Base-by-base conservation (phyloP, 2,797 vertebrate species). In the Liasis olivaceus region DNA sequence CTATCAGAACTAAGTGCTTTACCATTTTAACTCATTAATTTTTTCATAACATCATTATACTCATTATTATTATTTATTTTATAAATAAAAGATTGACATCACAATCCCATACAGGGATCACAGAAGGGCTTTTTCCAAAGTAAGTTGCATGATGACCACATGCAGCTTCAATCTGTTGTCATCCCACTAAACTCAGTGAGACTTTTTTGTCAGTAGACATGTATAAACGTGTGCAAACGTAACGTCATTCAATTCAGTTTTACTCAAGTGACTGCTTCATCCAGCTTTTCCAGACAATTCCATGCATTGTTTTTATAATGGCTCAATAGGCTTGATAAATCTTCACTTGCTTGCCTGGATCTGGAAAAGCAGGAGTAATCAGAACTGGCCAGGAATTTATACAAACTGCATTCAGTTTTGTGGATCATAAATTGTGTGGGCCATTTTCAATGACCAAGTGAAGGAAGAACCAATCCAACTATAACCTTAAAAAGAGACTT, bases 401-500 rank as follows among this genome's bases (percentile, higher is more conserved):
- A 59, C 14, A 14, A 31, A 3, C 56, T 87, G 31, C 9, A 91
- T 59, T 59, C 9, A 14, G 22, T n/a, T 86, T 91, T 51, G 31
- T 56, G 63, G 24, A 31, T 59, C n/a, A 58, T 63, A 87, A 36
- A 51, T 12, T 72, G n/a, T 17, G 13, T 26, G 13, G 5, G 4
- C 11, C 5, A 31, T 56, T 86, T 58, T 56, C 15, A 86, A 56
- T 86, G 59, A 36, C 17, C n/a, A 24, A 87, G 56, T 59, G 17
- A 60, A 20, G 22, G 1, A 14, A 36, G 3, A 15, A 47, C 47
- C 42, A 60, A n/a, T 69, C 63, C 51, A n/a, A 7, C 51, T 31
- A 91, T 89, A 92, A 93, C 93, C 96, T 96, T 92, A 0, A 24
- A 94, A 94, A 62, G 60, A 92, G 94, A 90, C 56, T 88, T 92